These are phyloP conservation scores for Xenops minutus DNA, from an alignment of 2,797 vertebrate genomes.

Conservation along the genomic window DNA sequence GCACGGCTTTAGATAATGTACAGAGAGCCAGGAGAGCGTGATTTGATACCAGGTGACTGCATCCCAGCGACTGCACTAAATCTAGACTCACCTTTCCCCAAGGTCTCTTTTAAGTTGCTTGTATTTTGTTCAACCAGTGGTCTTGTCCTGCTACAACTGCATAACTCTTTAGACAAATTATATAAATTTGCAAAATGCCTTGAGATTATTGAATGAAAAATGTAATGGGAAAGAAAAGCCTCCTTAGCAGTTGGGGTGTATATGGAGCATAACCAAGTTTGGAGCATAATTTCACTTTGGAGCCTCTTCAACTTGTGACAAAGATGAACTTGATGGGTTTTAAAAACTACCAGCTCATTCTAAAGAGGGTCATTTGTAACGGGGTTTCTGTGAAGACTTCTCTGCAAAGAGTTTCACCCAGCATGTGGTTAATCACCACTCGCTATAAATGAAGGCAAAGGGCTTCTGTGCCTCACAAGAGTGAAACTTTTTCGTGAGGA, in stretches of 20 bases:
- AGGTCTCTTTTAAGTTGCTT: background rate
- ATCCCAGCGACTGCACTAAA: background rate
- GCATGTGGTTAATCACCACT: background rate
- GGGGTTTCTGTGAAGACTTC: background rate
- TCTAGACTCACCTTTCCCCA: background rate
- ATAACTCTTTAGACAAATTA: background rate
- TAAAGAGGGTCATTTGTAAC: background rate
- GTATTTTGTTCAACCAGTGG: background rate
- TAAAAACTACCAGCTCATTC: background rate
- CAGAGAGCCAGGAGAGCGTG: background rate
- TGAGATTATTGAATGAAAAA: background rate
- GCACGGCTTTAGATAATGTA: background rate
- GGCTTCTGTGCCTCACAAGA: background rate
- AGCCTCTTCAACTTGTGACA: background rate
- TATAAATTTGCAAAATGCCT: background rate
- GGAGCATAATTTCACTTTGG: background rate
- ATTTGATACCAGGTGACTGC: background rate
- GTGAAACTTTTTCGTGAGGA: background rate
- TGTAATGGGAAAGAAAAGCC: background rate
- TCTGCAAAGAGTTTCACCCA: background rate
- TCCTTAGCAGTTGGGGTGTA: background rate
- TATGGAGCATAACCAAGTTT: background rate
- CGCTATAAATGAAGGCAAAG: background rate
- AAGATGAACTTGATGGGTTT: conserved; percentile 9
- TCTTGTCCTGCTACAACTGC: background rate